Evolutionary conservation across 35 echinoderm and acorn worm species (phyloP), one percentile per base, ranked within the genome.

Genomic region (Anneissia japonica): DNA sequence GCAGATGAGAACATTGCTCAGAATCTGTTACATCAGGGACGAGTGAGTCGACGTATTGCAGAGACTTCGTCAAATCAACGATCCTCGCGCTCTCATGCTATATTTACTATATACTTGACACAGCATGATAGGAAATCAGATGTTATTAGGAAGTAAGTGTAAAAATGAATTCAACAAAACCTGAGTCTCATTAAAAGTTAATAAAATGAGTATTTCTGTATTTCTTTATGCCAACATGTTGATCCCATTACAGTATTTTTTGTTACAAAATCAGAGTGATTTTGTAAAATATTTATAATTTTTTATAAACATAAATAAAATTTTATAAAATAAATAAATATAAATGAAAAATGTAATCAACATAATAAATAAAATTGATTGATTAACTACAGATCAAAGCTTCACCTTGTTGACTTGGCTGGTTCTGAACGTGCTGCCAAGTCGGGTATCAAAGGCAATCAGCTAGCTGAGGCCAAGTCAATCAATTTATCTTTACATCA

Each of bases 401-500:
- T 90, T 7, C 89, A 90, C 28, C 82, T 90, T 30, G 89, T 90
- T 3, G 89, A 90, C 73, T 45, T 90, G 30, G 89, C 89, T 39
- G 89, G 89, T 32, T 90, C 89, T 0, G 89, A 90, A 72, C 74
- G 82, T 41, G 89, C 76, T 1, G 82, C 89, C 30, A 90, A 90
- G 74, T 85, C 89, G 4, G 39, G 76, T 37, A 90, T 90, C 6
- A 75, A 73, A 32, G 82, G 82, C 19, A 30, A 90, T 30, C 89
- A 80, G 26, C 89, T 90, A 2, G 82, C 46, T 38, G 89, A 90
- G 40, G 89, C 83, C 39, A 90, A 90, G 55, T 90, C 76, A 36
- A 90, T 90, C 75, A 90, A 90, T 46, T 51, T 84, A 39, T 90
- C 89, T 3, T 82, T 90, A 31, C 89, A 90, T 80, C 82, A 90